Base-by-base conservation (phyloP, 1,140 invertebrate genomes). In the Cylas formicarius region DNA sequence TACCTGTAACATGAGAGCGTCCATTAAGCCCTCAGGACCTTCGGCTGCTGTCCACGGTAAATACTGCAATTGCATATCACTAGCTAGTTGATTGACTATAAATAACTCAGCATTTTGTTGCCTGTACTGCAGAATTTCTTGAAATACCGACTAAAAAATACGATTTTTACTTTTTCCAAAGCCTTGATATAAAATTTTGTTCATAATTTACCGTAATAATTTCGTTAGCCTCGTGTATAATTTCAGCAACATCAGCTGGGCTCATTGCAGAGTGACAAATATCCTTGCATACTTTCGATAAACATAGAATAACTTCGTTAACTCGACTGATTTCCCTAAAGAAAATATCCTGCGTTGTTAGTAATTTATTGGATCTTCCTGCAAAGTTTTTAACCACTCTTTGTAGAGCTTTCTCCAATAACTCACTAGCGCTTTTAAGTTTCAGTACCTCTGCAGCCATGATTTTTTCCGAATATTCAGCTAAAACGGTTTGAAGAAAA, bases 271-370 rank as follows among this genome's bases (percentile, higher is more conserved):
- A 71, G 45, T 77, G 70, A 2, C 76, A 69, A 0, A 71, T 48
- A 31, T 76, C 69, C 6, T 72, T 67, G 13, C 72, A 72, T 41
- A 68, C 63, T 33, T 73, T 67, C 1, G 71, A 67, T 7, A 81
- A 51, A 14, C 70, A 68, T 22, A 72, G 72, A 14, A 80, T 61
- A 2, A 76, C 67, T 9, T 70, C 61, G 48, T 80, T 71, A 26
- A 78, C 65, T 11, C 69, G 69, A 29, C 70, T 74, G 29, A 84
- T 69, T 69, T 81, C 73, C 33, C 81, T 74, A 59, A 80, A 88
- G 59, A 87, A 86, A 36, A 86, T 61, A 64, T 86, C 84, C 43
- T 77, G 75, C 0, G 68, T 65, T 0, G 79, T 82, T 2, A 89
- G 63, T 39, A 72, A 73, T 2, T 73, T 72, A 0, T 66, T 66